These are phyloP conservation scores for Argopecten irradians DNA, from an alignment of 1,140 invertebrate species.

Conservation along the genomic window DNA sequence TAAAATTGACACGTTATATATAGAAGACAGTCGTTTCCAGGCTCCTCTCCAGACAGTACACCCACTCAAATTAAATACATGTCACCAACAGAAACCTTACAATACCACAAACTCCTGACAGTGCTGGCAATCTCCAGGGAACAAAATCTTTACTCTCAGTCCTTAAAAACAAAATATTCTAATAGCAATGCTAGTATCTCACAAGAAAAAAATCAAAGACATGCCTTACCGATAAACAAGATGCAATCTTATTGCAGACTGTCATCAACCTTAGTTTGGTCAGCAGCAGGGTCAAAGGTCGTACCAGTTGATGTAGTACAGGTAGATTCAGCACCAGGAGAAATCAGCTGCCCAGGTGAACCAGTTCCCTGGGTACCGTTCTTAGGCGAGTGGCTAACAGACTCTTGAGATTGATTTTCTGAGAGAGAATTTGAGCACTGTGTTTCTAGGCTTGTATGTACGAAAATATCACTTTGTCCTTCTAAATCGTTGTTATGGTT, in stretches of 20 bases:
- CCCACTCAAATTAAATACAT: background rate
- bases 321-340: background rate
- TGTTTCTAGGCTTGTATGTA: background rate
- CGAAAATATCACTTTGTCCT: background rate
- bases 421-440: background rate
- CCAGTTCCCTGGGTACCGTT: background rate
- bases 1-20: background rate
- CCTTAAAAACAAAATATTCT: background rate
- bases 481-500: background rate
- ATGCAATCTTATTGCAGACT: background rate
- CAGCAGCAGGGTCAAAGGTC: background rate
- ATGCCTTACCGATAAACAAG: background rate
- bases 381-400: background rate
- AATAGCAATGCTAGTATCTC: background rate
- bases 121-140: background rate
- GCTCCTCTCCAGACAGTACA: background rate
- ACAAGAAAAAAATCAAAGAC: background rate
- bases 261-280: background rate
- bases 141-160: background rate
- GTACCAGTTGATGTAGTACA: background rate
- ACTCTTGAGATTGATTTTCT: conserved; percentile 22
- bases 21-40: background rate
- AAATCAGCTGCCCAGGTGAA: background rate
- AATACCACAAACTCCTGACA: background rate
- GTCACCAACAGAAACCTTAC: background rate